These are phyloP conservation scores for Colostygia pectinataria DNA, from an alignment of 2,888 invertebrate species.

Conservation along the genomic window DNA sequence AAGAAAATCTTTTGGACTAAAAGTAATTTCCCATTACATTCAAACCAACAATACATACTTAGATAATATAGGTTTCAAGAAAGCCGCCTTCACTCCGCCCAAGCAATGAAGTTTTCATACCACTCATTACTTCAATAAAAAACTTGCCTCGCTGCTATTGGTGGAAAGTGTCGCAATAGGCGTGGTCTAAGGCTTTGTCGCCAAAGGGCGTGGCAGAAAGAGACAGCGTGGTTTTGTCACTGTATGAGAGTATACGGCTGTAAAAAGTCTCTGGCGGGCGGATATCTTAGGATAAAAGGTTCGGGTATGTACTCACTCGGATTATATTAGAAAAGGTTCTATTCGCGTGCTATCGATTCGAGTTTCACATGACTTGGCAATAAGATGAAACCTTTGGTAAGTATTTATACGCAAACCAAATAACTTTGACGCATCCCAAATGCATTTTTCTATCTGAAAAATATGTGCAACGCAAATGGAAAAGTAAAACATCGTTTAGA, in stretches of 20 bases:
- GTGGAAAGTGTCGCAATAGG: slow-evolving; percentile 76
- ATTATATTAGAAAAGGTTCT: slow-evolving; percentile 15
- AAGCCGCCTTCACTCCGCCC: slow-evolving; percentile 25
- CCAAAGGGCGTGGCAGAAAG: slow-evolving; percentile 74
- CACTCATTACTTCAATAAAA: slow-evolving; percentile 51
- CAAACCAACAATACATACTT: background rate
- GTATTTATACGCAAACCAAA: no score
- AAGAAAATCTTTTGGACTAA: no score
- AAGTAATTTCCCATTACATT: background rate
- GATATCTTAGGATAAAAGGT: slow-evolving; percentile 16
- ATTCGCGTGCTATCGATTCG: background rate
- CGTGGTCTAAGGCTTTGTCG: slow-evolving; percentile 74
- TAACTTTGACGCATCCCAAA: no score
- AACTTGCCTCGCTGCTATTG: slow-evolving; percentile 52
- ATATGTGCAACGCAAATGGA: no score
- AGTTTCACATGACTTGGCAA: background rate
- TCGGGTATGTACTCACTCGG: slow-evolving; percentile 1
- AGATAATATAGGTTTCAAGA: background rate
- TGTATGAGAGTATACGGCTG: slow-evolving; percentile 49
- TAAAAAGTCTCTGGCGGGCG: slow-evolving; percentile 62
- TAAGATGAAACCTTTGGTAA: background rate
- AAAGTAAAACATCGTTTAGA: no score
- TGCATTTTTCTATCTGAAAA: no score
- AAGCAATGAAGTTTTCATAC: slow-evolving; percentile 34
- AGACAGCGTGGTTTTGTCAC: slow-evolving; percentile 67